Percentiles rank a stretch among this genome's conserved stretches.
These are phyloP conservation scores for Etheostoma spectabile DNA, from an alignment of 2,113 vertebrate species.

Conservation along the genomic window DNA sequence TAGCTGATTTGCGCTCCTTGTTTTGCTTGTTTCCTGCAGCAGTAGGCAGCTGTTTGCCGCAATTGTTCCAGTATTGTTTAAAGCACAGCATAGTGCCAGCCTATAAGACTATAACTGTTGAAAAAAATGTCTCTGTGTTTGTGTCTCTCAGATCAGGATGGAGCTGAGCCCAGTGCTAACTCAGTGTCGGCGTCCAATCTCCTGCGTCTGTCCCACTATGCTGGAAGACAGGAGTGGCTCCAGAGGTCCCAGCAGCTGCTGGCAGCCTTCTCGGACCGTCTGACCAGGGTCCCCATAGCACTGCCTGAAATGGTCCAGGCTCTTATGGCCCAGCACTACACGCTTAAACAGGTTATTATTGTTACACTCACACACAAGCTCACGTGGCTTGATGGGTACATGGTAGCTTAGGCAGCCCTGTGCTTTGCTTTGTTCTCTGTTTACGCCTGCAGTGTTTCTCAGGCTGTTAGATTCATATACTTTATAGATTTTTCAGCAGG, in stretches of 20 bases:
- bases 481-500: background rate
- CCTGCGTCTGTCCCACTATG: conserved; percentile 89
- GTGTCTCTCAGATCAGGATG: conserved; percentile 89
- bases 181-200: conserved; percentile 90
- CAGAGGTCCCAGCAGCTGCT: conserved; percentile 86
- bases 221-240: conserved; percentile 87
- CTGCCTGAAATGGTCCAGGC: conserved; percentile 92
- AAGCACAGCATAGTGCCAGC: background rate
- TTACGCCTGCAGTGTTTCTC: background rate
- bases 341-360: conserved; percentile 89
- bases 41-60: too few relatives aligned
- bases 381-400: background rate
- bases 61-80: background rate
- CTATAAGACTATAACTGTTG: background rate
- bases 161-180: conserved; percentile 93
- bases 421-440: background rate
- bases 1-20: too few relatives aligned
- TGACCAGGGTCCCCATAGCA: conserved; percentile 87
- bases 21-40: too few relatives aligned
- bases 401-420: background rate
- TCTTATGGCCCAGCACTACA: conserved; percentile 86
- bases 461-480: background rate
- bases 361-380: background rate
- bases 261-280: conserved; percentile 89
- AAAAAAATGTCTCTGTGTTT: background rate